Base-by-base conservation (phyloP, 2,797 vertebrate species). In the Botia kubotai region DNA sequence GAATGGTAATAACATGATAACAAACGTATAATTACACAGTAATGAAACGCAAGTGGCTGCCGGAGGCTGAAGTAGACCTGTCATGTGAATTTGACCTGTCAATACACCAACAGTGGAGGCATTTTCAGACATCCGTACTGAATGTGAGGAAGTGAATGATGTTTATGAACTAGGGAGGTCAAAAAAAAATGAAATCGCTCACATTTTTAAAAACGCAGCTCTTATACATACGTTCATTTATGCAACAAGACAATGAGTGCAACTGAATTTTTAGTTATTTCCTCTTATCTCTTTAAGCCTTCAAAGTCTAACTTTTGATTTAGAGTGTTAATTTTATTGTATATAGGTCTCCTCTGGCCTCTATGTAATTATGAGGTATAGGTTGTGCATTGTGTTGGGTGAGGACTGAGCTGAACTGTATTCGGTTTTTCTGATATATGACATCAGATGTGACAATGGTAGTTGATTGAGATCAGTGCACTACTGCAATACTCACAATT, bases 1-100 rank as follows among this genome's bases (percentile, higher is more conserved):
- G 62, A 79, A 84, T 26, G 43, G 53, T 77, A 80, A 76, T 77
- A 76, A 73, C 60, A 53, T 33, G 60, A 66, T 63, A 81, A 75
- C 58, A 66, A 63, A 58, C 17, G 39, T 17, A 68, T 75, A 70
- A 77, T 72, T 76, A 43, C 46, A 53, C 52, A 71, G 65, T 76
- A 71, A 75, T 76, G 48, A 76, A 43, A 16, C 50, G 16, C 13
- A 36, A 77, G 73, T 21, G 26, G 23, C 19, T 52, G 29, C 23
- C 50, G n/a, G 50, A 69, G 17, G 75, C 26, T 77, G 48, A 39
- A 10, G 65, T 66, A 58, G 69, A 46, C 50, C 4, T 71, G 19
- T 29, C 5, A 65, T 73, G 29, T 43, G 53, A 80, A 55, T 72
- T 82, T 76, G 72, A 63, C 72, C 19, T 55, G 29, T 53, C 21